phyloP scores from a whole-genome alignment of 1,140 invertebrate genomes.

The Trachelipus rathkii region DNA sequence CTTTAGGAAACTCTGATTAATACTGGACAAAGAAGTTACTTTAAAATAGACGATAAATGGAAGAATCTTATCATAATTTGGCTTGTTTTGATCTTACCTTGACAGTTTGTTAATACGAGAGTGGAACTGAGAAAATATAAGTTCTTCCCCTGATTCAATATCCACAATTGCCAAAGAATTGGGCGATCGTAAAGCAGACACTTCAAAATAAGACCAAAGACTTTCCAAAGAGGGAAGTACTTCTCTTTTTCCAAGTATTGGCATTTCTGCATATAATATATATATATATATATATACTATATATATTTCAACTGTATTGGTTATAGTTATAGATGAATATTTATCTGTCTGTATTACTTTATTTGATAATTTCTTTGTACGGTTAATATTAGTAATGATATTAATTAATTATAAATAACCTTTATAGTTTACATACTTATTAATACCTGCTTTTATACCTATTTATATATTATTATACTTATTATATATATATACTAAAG shows the following conservation, averaged over 20 bases:
- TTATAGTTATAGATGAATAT: too few relatives aligned
- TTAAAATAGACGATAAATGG: neutral
- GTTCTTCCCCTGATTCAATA: neutral
- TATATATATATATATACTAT: neutral
- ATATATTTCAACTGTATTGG: too few relatives aligned
- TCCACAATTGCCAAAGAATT: neutral
- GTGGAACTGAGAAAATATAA: neutral
- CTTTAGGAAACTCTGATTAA: neutral
- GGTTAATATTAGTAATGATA: too few relatives aligned
- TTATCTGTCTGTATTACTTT: too few relatives aligned
- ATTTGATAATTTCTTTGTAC: too few relatives aligned
- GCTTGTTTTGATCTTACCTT: neutral
- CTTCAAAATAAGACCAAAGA: neutral
- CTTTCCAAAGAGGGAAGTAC: neutral
- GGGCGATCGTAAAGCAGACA: neutral
- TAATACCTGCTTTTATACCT: too few relatives aligned
- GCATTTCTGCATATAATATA: neutral
- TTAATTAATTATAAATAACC: too few relatives aligned
- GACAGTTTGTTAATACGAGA: neutral
- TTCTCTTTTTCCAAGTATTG: neutral
- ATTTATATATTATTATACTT: too few relatives aligned
- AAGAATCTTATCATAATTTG: neutral
- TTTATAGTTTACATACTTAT: too few relatives aligned
- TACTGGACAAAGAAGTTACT: neutral
- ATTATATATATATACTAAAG: too few relatives aligned